These are phyloP conservation scores for Thymelicus acteon DNA, from an alignment of 2,888 invertebrate genomes.

Conservation along the genomic window DNA sequence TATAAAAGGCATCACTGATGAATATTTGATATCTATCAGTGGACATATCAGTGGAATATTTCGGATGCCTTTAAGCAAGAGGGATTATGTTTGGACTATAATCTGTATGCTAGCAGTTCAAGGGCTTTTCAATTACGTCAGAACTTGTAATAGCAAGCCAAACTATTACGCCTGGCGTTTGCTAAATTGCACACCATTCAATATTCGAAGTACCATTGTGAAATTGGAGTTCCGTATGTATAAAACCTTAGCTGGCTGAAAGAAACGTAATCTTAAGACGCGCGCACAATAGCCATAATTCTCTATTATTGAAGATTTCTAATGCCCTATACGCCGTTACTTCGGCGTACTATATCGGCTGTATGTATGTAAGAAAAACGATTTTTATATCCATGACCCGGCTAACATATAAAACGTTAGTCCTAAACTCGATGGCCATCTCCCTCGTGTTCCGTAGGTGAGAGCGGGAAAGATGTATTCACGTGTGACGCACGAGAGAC, in stretches of 20 bases:
- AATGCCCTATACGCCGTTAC: constrained; percentile 67
- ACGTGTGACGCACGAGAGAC: constrained; percentile 75
- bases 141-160: too few species aligned
- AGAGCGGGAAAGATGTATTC: constrained; percentile 61
- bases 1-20: too few species aligned
- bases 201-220: too few species aligned
- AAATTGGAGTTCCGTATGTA: constrained; percentile 1
- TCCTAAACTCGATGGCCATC: constrained; percentile 71
- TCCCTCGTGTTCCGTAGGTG: constrained; percentile 57
- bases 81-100: too few species aligned
- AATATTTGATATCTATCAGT: too few species aligned
- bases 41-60: too few species aligned
- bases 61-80: too few species aligned
- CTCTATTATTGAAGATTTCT: constrained; percentile 74
- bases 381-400: constrained; percentile 85
- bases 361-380: constrained; percentile 74
- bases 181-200: too few species aligned
- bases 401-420: constrained; percentile 85
- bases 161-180: too few species aligned
- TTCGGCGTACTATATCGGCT: constrained; percentile 49
- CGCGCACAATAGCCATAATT: constrained; percentile 67
- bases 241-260: too few species aligned
- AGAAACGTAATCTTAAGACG: constrained; percentile 50
- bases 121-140: too few species aligned
- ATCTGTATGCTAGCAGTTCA: too few species aligned